Evolutionary conservation across 2,797 vertebrate genomes (phyloP).

Genomic region (Echeneis naucrates): DNA sequence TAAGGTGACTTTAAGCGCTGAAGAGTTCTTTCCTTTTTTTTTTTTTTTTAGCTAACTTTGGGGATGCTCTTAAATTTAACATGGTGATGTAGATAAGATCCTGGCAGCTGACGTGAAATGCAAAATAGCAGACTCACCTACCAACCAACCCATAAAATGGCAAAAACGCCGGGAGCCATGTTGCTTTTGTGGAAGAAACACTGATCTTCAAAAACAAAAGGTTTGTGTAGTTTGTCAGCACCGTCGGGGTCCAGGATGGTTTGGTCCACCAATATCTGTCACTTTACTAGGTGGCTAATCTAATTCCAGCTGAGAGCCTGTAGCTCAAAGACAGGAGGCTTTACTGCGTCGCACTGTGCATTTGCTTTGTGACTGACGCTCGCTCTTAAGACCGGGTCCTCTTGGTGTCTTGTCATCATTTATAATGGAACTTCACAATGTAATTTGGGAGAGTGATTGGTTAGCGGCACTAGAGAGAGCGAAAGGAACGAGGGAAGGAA

Average conservation of each 20-base stretch:
- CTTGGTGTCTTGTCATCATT: constrained; percentile 46
- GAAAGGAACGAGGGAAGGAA: constrained; percentile 1
- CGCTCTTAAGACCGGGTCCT: constrained; percentile 7
- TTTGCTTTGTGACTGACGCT: constrained; percentile 29
- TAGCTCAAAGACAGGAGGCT: constrained; percentile 8
- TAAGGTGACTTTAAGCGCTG: neutral
- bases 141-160: too few relatives aligned
- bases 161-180: too few relatives aligned
- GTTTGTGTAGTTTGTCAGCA: neutral
- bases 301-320: constrained; percentile 47
- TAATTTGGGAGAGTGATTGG: constrained; percentile 55
- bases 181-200: too few relatives aligned
- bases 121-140: neutral
- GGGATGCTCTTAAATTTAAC: too few relatives aligned
- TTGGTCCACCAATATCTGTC: constrained; percentile 47
- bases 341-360: constrained; percentile 20
- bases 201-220: neutral
- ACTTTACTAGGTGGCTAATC: constrained; percentile 51
- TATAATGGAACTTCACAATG: constrained; percentile 47
- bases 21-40: neutral
- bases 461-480: constrained; percentile 2
- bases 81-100: too few relatives aligned
- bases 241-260: constrained; percentile 8
- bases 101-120: too few relatives aligned
- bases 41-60: neutral